Base-by-base conservation (phyloP, 2,888 invertebrate species). In the Thalpophila matura region DNA sequence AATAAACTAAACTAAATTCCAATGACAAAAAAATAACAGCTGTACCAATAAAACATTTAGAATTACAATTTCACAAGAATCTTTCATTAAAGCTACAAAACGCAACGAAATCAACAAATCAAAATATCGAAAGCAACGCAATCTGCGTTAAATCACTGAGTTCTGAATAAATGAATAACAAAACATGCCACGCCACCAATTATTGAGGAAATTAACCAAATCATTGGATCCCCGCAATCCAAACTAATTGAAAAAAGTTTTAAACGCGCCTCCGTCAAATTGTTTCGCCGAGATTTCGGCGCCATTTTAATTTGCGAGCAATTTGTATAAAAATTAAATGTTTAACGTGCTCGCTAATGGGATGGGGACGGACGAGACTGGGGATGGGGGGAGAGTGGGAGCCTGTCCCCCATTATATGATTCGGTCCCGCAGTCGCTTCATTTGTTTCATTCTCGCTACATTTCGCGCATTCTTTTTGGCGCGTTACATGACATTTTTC, bases 261-360 rank as follows among this genome's bases (percentile, higher is more conserved):
- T 55, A 47, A 69, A 59, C 62, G 62, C 47, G 56, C 63, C 77
- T 49, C 58, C 66, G 47, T 64, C 59, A 60, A 79, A 77, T 78
- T 80, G 75, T 80, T 74, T 77, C 80, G 57, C 46, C 38, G 71
- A 72, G 74, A 66, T 70, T 65, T 61, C 58, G 54, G 37, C 71
- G 54, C 66, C 65, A 70, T 80, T 81, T 81, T 78, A 78, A 84
- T 84, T 85, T 82, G 77, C 75, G 51, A 83, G 77, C 80, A 82
- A 83, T 83, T 84, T 84, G 85, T 83, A 77, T 79, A 80, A 82
- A 83, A 83, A 82, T 80, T 84, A 82, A 82, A 81, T 80, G 79
- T 71, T 80, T 75, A 73, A 81, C 70, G 75, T 68, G 51, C 59
- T 57, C 51, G 71, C 64, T 77, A 79, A 79, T 77, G 68, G 79